Evolutionary conservation across 2,888 invertebrate species (phyloP), one percentile per base, ranked within the genome.

Genomic region (Acleris laterana): DNA sequence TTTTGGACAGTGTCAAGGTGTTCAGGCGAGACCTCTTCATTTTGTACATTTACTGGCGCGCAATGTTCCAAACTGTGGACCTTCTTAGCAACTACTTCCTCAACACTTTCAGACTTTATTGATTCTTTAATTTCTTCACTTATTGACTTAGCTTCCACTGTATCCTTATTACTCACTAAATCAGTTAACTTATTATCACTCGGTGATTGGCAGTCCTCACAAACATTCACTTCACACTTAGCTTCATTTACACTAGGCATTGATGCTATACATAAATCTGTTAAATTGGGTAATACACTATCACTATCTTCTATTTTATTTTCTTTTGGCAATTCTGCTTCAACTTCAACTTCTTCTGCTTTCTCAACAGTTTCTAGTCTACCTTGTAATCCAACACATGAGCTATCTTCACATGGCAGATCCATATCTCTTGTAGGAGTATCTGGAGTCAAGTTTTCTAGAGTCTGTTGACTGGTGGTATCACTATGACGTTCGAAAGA

Each of bases 401-500:
- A 28, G 3, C 11, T 25, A 17, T 64, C 59, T 58, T 74, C 76
- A 68, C 70, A 73, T 32, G 75, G 72, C 61, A 84, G 65, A 67
- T 86, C 85, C 46, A 87, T 71, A 79, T 90, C 89, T 77, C 85
- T 89, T 62, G 85, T 78, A 11, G 92, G 92, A 46, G 91, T 90
- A 64, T 90, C 89, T 0, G 92, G 92, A 7, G 91, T 91, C 44
- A 92, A 76, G 71, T 91, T 92, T 71, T 89, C 92, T 28, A 92
- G 76, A 5, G 92, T 93, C 50, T 88, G 88, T 74, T 93, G 92
- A 76, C 92, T 93, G 55, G 75, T 74, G 2, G 86, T 84, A 65
- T 92, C 90, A 61, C 90, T 89, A 70, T 91, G 89, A 13, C 93
- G 85, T 77, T 92, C 92, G 69, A 87, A 93, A 1, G 92, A 92